These are phyloP conservation scores for Myoxocephalus aenaeus DNA, from an alignment of 2,797 vertebrate species.

Conservation along the genomic window DNA sequence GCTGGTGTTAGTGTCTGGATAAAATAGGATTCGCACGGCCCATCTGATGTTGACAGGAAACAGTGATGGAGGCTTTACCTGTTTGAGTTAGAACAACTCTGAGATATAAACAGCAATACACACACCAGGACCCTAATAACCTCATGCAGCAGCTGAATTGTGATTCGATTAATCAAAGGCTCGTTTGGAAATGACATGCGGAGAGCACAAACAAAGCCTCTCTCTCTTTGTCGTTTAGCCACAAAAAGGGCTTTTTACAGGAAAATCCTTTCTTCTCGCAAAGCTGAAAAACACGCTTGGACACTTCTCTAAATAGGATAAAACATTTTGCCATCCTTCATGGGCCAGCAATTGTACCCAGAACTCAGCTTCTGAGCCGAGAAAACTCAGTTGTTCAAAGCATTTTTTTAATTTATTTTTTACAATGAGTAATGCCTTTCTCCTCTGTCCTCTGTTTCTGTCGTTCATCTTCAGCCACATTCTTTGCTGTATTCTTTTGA, in stretches of 20 bases:
- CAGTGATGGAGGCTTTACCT: slow-evolving; percentile 35
- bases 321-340: slow-evolving; percentile 24
- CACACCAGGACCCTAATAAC: slow-evolving; percentile 2
- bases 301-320: slow-evolving; percentile 37
- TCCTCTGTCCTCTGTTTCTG: background rate
- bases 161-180: slow-evolving; percentile 12
- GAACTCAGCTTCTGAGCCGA: background rate
- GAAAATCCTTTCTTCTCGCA: slow-evolving; percentile 10
- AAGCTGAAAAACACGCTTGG: slow-evolving; percentile 32
- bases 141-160: background rate
- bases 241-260: slow-evolving; percentile 11
- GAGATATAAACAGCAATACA: slow-evolving; percentile 7
- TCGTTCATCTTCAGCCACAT: background rate
- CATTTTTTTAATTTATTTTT: background rate
- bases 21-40: slow-evolving; percentile 11
- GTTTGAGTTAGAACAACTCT: slow-evolving; percentile 14
- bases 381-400: slow-evolving; percentile 33
- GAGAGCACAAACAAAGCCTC: slow-evolving; percentile 11
- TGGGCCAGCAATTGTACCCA: slow-evolving; percentile 25
- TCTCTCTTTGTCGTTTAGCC: slow-evolving; percentile 11
- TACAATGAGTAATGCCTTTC: background rate
- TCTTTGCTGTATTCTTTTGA: slow-evolving; percentile 5
- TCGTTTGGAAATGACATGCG: background rate
- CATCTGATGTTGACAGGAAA: slow-evolving; percentile 41
- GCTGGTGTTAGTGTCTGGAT: slow-evolving; percentile 6